Conservation (phyloP, 2,113 vertebrate genomes). For the Cranoglanis bouderius region DNA sequence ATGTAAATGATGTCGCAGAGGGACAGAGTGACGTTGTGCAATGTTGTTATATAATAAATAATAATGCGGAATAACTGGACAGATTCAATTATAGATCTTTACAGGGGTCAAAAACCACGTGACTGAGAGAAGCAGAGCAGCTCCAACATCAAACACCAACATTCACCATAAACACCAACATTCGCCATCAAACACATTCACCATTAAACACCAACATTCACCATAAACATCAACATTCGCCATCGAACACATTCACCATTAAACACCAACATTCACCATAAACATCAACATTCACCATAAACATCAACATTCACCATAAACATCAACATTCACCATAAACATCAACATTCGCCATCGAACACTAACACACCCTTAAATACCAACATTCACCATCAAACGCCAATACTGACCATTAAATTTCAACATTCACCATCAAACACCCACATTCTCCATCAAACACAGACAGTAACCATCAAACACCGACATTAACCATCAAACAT, state of each 20-base stretch:
- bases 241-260: not conserved
- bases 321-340: not conserved
- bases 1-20: not conserved
- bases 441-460: not conserved
- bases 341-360: not conserved
- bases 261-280: not conserved
- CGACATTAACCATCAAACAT: not conserved
- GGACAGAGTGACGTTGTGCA: not conserved
- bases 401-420: not conserved
- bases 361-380: not conserved
- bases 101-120: not conserved
- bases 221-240: not conserved
- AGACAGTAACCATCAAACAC: not conserved
- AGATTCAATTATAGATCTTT: not conserved
- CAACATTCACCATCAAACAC: not conserved
- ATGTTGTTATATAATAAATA: not conserved
- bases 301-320: not conserved
- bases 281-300: not conserved
- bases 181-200: not conserved
- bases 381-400: not conserved
- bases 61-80: not conserved
- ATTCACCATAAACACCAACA: not conserved
- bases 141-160: no score
- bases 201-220: not conserved
- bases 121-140: not conserved